phyloP scores from a whole-genome alignment of 2,888 invertebrate species.

The Poecilus cupreus region DNA sequence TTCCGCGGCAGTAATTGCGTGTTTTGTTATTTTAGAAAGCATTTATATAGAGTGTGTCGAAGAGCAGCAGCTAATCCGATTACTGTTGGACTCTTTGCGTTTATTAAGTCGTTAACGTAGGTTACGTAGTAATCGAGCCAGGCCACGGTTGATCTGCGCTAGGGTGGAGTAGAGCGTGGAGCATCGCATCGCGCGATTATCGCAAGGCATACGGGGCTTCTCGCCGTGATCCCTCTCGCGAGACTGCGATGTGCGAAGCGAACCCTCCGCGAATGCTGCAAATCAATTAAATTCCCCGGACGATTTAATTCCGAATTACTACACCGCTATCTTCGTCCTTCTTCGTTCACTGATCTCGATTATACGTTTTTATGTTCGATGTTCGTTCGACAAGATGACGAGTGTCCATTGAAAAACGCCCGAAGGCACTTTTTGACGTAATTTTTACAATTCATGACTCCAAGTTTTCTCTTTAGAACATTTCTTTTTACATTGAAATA shows the following conservation, averaged over 20 bases:
- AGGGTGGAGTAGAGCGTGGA: background rate
- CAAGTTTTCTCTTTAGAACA: background rate
- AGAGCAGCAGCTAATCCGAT: conserved; percentile 42
- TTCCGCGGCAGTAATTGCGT: background rate
- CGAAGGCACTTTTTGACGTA: background rate
- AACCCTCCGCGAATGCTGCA: conserved; percentile 14
- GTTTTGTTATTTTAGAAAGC: background rate
- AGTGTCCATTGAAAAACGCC: conserved; percentile 24
- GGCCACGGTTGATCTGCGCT: conserved; percentile 8
- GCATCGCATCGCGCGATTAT: background rate
- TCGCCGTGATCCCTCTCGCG: conserved; percentile 1
- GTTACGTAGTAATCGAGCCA: conserved; percentile 16
- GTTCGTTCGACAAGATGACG: conserved; percentile 23
- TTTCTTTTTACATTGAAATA: background rate
- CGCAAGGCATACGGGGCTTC: background rate
- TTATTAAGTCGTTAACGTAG: conserved; percentile 52
- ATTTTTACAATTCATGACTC: conserved; percentile 32
- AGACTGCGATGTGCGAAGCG: background rate
- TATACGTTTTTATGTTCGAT: conserved; percentile 32
- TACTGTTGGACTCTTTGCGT: conserved; percentile 41
- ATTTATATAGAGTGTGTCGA: background rate
- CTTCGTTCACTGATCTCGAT: background rate
- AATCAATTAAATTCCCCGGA: conserved; percentile 50
- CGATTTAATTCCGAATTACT: conserved; percentile 48
- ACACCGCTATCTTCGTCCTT: conserved; percentile 4